These are phyloP conservation scores for Florisuga fusca DNA, from an alignment of 2,797 vertebrate genomes.

Conservation along the genomic window DNA sequence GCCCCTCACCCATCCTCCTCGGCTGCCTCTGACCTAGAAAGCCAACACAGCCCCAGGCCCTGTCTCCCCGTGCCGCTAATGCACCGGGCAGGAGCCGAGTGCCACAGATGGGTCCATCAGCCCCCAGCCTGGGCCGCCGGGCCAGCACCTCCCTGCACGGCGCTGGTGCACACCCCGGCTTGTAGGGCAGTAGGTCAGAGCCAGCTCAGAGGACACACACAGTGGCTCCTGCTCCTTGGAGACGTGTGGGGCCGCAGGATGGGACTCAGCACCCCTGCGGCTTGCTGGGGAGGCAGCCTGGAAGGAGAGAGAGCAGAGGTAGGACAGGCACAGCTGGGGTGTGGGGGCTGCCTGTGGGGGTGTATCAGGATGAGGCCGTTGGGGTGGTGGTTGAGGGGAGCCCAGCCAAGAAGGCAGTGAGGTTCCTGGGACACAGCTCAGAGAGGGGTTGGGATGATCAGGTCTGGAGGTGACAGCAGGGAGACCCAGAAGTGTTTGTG, in stretches of 20 bases:
- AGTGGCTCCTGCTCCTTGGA: fast-evolving
- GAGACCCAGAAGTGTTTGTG: neutral
- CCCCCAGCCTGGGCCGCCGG: fast-evolving
- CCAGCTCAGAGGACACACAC: neutral
- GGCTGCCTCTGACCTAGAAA: slow-evolving; percentile 58
- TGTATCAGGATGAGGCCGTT: fast-evolving
- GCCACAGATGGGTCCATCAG: slow-evolving; percentile 37
- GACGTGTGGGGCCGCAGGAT: neutral
- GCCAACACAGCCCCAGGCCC: neutral
- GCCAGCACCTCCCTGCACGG: neutral
- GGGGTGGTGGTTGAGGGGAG: neutral
- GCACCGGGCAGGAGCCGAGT: slow-evolving; percentile 26
- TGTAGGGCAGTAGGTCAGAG: slow-evolving; percentile 48
- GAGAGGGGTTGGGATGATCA: neutral
- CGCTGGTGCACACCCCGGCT: neutral
- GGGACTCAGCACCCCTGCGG: fast-evolving
- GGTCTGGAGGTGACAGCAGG: neutral
- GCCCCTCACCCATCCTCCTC: neutral
- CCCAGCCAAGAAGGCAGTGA: neutral
- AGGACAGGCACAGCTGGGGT: neutral
- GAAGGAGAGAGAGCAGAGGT: neutral
- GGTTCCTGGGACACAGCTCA: neutral
- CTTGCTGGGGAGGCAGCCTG: neutral
- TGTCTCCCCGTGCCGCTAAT: slow-evolving; percentile 21
- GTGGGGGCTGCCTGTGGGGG: fast-evolving